Evolutionary conservation across 2,113 vertebrate species (phyloP).

Genomic region (Mastomys natalensis): DNA sequence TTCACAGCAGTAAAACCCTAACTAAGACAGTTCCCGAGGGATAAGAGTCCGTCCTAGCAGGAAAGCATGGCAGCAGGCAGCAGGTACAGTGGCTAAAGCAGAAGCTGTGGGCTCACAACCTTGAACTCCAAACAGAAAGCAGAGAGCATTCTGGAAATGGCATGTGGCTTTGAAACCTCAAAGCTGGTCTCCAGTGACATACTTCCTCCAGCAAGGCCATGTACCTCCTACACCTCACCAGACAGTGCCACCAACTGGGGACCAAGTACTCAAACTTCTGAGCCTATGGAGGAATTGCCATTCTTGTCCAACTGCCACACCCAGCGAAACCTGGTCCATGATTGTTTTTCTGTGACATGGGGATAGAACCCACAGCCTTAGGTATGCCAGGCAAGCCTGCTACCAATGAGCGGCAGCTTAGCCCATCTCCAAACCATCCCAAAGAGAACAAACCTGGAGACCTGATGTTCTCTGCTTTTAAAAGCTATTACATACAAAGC

Average conservation of each 20-base stretch:
- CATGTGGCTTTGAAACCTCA: not conserved
- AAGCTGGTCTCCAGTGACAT: not conserved
- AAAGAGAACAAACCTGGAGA: not conserved
- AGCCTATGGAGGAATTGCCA: not conserved
- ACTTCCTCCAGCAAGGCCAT: not conserved
- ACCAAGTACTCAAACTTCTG: not conserved
- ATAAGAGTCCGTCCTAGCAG: accelerated
- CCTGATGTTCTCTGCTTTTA: not conserved
- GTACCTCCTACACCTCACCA: not conserved
- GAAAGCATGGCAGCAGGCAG: not conserved
- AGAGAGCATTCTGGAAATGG: not conserved
- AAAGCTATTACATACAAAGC: not conserved
- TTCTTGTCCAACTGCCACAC: not conserved
- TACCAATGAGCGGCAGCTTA: not conserved
- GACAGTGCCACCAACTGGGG: not conserved
- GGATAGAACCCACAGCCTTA: not conserved
- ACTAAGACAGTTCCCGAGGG: not conserved
- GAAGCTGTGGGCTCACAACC: not conserved
- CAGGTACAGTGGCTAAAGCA: not conserved
- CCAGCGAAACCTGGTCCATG: not conserved
- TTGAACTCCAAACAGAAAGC: not conserved
- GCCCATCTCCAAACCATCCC: not conserved
- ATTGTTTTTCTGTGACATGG: not conserved
- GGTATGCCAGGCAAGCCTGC: not conserved
- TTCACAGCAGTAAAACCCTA: no score